A percentile compares a stretch with the other conserved stretches of the same genome.
phyloP scores from a whole-genome alignment of 1,140 invertebrate genomes.

The honey bee (Apis mellifera) region DNA sequence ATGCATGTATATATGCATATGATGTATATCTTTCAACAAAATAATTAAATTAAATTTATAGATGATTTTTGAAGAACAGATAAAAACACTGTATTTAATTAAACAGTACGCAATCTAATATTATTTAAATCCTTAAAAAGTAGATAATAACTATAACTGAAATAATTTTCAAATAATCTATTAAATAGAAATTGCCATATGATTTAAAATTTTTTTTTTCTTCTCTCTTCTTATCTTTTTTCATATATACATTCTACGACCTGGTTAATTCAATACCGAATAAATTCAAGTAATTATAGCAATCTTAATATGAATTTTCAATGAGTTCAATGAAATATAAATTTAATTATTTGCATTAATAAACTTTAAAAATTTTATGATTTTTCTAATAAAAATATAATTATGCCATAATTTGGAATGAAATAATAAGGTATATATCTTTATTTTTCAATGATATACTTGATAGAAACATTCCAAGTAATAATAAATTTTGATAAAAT shows the following conservation, averaged over 20 bases:
- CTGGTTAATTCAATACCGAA: slow-evolving; percentile 13
- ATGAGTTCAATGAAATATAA: neutral
- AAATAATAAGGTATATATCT: too few relatives aligned
- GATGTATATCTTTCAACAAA: neutral
- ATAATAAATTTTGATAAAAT: neutral
- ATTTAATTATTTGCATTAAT: neutral
- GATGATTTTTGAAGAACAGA: neutral
- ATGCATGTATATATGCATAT: too few relatives aligned
- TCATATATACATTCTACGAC: neutral
- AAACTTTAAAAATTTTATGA: neutral
- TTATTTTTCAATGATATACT: neutral
- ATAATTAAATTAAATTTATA: neutral
- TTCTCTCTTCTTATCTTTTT: slow-evolving; percentile 11
- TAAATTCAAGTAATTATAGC: neutral
- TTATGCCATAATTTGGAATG: neutral
- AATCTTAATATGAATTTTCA: neutral
- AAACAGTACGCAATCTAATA: neutral
- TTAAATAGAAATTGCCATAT: slow-evolving; percentile 78
- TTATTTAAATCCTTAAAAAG: slow-evolving; percentile 20
- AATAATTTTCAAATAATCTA: slow-evolving; percentile 69
- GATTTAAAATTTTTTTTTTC: slow-evolving; percentile 23
- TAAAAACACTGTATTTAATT: neutral
- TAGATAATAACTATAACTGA: slow-evolving; percentile 38
- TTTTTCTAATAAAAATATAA: neutral
- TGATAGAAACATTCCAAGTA: neutral